Base-by-base conservation (phyloP, 2,888 invertebrate genomes). In the Pegoplata infirma region DNA sequence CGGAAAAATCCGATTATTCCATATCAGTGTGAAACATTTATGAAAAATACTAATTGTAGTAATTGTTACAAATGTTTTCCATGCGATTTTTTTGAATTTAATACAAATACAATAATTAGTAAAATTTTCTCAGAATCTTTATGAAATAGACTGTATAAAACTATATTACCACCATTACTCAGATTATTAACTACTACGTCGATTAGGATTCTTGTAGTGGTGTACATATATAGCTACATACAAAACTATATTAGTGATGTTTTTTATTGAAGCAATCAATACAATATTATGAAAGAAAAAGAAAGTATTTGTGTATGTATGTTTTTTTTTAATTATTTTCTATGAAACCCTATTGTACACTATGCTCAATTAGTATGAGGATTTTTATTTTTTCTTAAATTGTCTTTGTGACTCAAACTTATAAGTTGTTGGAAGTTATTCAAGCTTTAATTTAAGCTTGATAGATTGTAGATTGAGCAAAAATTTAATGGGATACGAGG, bases 1-100 rank as follows among this genome's bases (percentile, higher is more conserved):
- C 91, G 84, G 92, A 93, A 83, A 92, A 93, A 84, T 93, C 93
- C 83, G 94, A 94, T 89, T 94, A 94, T 87, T 94, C 94, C 77
- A 94, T 94, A 90, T 94, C 94, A 82, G 94, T 94, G 88, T 94
- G 92, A 92, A 85, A 82, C 67, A 67, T 67, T 40, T 76, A 75
- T 59, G 49, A 55, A 25, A 58, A 55, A 8, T 47, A 49, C 40
- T 73, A 73, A 73, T 14, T 21, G 44, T n/a, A n/a, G n/a, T n/a
- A n/a, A n/a, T 46, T 28, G 32, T 58, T 23, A 14, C 44, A 55
- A 55, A 40, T 23, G 19, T 10, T 56, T 17, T n/a, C n/a, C 17
- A 14, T 17, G 4, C 10, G 2, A 14, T 40, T 36, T 19, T 14
- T 28, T 46, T 47, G 1, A 4, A 36, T 40, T 66, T 32, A 32